Percentiles rank a stretch among this genome's conserved stretches.
Evolutionary conservation across 2,888 invertebrate species (phyloP).

Genomic region (Melanchra persicariae): DNA sequence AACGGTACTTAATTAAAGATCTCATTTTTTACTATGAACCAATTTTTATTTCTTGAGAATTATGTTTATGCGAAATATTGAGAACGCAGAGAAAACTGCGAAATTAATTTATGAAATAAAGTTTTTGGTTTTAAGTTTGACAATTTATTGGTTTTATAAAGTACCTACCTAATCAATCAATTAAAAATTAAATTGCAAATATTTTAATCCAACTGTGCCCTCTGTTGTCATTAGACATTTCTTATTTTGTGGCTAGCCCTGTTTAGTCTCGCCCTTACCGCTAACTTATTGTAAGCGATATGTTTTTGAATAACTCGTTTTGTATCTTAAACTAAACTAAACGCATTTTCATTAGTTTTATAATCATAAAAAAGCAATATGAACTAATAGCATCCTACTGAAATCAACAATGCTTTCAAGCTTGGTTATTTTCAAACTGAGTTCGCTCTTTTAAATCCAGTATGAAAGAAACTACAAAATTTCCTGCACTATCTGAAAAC

Average conservation of each 20-base stretch:
- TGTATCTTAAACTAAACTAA: no score
- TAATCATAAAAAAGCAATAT: background rate
- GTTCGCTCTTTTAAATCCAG: background rate
- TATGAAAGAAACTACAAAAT: background rate
- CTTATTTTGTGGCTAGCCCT: background rate
- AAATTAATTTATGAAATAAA: conserved; percentile 8
- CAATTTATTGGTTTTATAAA: conserved; percentile 6
- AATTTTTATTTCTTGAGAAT: conserved; percentile 64
- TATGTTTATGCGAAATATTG: conserved; percentile 42
- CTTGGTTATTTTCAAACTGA: background rate
- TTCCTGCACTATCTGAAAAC: background rate
- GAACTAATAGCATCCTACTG: background rate
- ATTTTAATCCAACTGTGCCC: background rate
- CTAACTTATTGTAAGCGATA: no score
- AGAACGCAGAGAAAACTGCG: conserved; percentile 6
- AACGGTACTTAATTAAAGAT: conserved; percentile 75
- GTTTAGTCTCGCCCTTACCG: no score
- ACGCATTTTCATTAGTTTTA: no score
- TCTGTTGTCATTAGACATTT: background rate
- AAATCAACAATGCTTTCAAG: background rate
- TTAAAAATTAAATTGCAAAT: conserved; percentile 2
- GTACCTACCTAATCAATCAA: conserved; percentile 2
- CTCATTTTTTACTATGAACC: conserved; percentile 67
- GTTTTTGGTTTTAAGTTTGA: background rate
- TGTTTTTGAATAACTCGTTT: no score